A percentile compares a stretch with the other conserved stretches of the same genome.
These are phyloP conservation scores for Heliconius hermathena DNA, from an alignment of 1,140 invertebrate genomes.

Conservation along the genomic window DNA sequence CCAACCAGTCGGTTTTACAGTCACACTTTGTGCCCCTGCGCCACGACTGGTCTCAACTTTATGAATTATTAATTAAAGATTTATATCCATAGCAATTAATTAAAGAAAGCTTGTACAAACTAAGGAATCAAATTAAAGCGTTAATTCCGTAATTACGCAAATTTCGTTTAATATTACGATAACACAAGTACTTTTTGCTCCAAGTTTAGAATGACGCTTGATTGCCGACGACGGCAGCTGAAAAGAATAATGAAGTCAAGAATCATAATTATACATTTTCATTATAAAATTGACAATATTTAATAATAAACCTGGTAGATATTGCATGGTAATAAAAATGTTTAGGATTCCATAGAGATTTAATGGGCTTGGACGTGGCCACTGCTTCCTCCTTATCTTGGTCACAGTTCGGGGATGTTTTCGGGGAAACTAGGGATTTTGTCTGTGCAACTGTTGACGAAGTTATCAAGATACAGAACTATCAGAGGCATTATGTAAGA, in stretches of 20 bases:
- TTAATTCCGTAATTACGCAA: conserved; percentile 37
- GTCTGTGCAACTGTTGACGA: too few relatives aligned
- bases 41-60: too few relatives aligned
- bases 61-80: conserved; percentile 1
- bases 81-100: conserved; percentile 13
- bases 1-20: too few relatives aligned
- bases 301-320: background rate
- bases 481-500: too few relatives aligned
- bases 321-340: too few relatives aligned
- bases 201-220: conserved; percentile 33
- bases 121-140: conserved; percentile 29
- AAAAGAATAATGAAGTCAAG: conserved; percentile 34
- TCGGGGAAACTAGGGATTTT: too few relatives aligned
- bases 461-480: too few relatives aligned
- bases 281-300: background rate
- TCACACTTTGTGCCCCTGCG: too few relatives aligned
- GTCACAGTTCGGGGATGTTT: too few relatives aligned
- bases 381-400: too few relatives aligned
- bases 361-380: too few relatives aligned
- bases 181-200: conserved; percentile 39
- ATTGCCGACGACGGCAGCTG: conserved; percentile 29
- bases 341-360: too few relatives aligned
- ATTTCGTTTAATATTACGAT: conserved; percentile 35
- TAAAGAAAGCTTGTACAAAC: conserved; percentile 28
- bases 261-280: conserved; percentile 21